Evolutionary conservation across 1,140 invertebrate species (phyloP).

Genomic region (Charaxes varanes): DNA sequence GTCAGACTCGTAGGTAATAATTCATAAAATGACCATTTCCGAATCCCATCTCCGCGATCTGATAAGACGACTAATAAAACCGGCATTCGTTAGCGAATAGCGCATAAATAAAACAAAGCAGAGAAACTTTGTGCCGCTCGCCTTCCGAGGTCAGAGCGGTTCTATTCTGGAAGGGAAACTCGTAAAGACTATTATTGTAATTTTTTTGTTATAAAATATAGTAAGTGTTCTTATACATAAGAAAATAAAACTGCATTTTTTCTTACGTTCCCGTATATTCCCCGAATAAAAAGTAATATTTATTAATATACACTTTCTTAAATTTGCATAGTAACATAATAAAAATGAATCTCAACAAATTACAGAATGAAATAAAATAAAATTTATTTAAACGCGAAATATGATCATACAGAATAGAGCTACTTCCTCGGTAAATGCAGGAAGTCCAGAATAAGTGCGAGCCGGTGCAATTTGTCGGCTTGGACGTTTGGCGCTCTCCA

Average conservation of each 20-base stretch:
- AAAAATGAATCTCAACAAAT: not conserved
- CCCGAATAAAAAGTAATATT: not conserved
- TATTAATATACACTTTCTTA: not conserved
- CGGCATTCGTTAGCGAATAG: slow-evolving; percentile 31
- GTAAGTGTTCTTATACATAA: too few species aligned
- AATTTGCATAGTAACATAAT: not conserved
- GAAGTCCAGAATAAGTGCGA: slow-evolving; percentile 12
- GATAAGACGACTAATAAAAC: slow-evolving; percentile 14
- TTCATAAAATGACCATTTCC: slow-evolving; percentile 8
- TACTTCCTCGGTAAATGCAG: slow-evolving; percentile 6
- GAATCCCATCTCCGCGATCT: slow-evolving; percentile 5
- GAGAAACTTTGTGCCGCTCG: slow-evolving; percentile 38
- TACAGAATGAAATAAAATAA: not conserved
- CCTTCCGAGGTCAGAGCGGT: slow-evolving; percentile 19
- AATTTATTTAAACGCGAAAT: not conserved
- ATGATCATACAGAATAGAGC: not conserved
- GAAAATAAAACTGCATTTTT: too few species aligned
- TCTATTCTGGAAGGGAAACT: slow-evolving; percentile 29
- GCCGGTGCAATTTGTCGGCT: slow-evolving; percentile 53
- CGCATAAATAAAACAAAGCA: slow-evolving; percentile 46
- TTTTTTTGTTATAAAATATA: not conserved
- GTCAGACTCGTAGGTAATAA: too few species aligned
- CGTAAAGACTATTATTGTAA: not conserved
- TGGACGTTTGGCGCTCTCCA: slow-evolving; percentile 54
- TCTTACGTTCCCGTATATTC: too few species aligned